Conservation (phyloP, 2,888 invertebrate genomes). For the Diaperis boleti region DNA sequence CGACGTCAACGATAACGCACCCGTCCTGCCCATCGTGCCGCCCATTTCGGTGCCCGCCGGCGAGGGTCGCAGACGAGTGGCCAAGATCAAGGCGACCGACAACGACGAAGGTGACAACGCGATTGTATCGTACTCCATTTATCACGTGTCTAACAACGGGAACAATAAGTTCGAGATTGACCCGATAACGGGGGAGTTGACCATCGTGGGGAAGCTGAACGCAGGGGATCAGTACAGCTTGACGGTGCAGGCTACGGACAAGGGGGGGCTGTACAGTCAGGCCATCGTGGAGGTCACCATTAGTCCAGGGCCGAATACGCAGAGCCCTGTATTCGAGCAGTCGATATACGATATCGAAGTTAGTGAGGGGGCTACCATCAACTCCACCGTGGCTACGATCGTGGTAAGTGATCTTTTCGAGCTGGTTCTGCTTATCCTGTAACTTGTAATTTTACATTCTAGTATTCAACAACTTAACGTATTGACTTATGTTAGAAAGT, state of each 20-base stretch:
- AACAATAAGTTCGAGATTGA: conserved; percentile 88
- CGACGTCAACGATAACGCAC: conserved; percentile 91
- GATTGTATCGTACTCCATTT: conserved; percentile 84
- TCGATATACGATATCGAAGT: conserved; percentile 89
- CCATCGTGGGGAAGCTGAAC: conserved; percentile 83
- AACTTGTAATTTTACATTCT: no score
- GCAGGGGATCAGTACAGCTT: conserved; percentile 92
- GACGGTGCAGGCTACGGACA: conserved; percentile 86
- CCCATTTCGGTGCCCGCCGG: conserved; percentile 80
- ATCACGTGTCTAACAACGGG: conserved; percentile 93
- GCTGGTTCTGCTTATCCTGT: neutral
- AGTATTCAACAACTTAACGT: no score
- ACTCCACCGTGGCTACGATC: conserved; percentile 85
- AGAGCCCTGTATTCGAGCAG: conserved; percentile 85
- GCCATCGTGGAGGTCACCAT: conserved; percentile 89
- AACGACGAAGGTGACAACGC: conserved; percentile 90
- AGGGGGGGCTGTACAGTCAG: conserved; percentile 83
- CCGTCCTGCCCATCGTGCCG: conserved; percentile 82
- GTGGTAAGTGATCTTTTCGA: conserved; percentile 68
- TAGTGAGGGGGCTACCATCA: conserved; percentile 90
- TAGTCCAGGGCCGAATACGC: conserved; percentile 84
- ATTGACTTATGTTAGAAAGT: no score
- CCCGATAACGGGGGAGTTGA: conserved; percentile 78
- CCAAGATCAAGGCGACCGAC: conserved; percentile 78
- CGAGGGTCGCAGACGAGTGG: conserved; percentile 60